phyloP scores from a whole-genome alignment of 2,797 vertebrate species.

The Thripadectes ignobilis region DNA sequence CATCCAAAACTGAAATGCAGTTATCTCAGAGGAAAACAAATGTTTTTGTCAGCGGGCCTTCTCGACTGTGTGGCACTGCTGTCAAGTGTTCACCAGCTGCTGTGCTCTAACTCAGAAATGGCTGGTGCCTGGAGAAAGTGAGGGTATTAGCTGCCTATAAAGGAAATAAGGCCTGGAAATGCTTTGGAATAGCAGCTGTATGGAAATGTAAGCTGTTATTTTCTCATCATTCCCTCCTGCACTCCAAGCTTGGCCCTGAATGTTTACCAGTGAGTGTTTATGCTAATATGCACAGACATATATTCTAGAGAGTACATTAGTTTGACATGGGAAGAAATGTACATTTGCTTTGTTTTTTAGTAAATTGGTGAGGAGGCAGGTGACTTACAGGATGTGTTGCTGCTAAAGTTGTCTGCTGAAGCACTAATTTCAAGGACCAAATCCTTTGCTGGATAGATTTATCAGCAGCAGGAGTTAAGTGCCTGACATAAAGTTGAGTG shows the following conservation, averaged over 20 bases:
- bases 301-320: not conserved
- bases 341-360: not conserved
- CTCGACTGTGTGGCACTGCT: not conserved
- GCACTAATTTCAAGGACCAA: not conserved
- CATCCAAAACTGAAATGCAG: not conserved
- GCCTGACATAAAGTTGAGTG: slow-evolving; percentile 41
- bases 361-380: not conserved
- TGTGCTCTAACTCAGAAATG: not conserved
- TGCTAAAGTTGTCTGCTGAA: not conserved
- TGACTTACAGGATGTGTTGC: not conserved
- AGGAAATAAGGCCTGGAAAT: not conserved
- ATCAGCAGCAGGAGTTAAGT: slow-evolving; percentile 47
- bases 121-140: not conserved
- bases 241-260: not conserved
- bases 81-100: not conserved
- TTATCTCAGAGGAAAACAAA: slow-evolving; percentile 1
- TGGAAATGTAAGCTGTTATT: not conserved
- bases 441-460: slow-evolving; percentile 1
- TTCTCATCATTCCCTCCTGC: not conserved
- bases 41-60: not conserved
- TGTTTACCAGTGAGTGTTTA: not conserved
- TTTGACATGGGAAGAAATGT: not conserved
- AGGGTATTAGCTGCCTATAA: not conserved
- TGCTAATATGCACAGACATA: not conserved
- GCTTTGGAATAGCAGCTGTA: not conserved